Percentiles rank a stretch among this genome's conserved stretches.
Evolutionary conservation across 2,797 vertebrate genomes (phyloP).

Genomic region (Gambusia yucatana): DNA sequence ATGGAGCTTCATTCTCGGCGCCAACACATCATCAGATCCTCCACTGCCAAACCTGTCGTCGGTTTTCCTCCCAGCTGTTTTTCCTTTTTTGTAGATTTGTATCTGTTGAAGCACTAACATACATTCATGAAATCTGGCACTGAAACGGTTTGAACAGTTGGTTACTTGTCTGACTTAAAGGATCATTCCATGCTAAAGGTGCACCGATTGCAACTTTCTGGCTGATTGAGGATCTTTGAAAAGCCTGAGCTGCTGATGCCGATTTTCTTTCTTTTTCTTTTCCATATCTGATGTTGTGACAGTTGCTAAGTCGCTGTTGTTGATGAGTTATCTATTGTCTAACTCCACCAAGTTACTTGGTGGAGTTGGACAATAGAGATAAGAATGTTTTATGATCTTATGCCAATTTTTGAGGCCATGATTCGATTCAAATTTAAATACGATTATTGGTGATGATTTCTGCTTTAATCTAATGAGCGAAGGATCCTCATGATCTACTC

Average conservation of each 20-base stretch:
- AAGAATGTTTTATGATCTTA: too few relatives aligned
- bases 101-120: not conserved
- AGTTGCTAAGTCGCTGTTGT: not conserved
- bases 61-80: not conserved
- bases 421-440: too few relatives aligned
- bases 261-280: not conserved
- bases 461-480: too few relatives aligned
- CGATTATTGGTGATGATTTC: too few relatives aligned
- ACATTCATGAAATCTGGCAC: conserved; percentile 29
- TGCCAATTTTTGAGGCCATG: too few relatives aligned
- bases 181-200: conserved; percentile 32
- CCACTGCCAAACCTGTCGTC: conserved; percentile 50
- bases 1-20: conserved; percentile 31
- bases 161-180: not conserved
- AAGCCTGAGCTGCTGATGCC: not conserved
- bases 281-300: not conserved
- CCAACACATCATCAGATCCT: conserved; percentile 24
- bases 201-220: not conserved
- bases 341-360: too few relatives aligned
- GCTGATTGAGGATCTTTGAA: not conserved
- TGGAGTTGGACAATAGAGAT: too few relatives aligned
- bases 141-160: conserved; percentile 31
- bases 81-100: not conserved
- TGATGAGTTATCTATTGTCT: too few relatives aligned
- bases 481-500: too few relatives aligned